A percentile compares a stretch with the other conserved stretches of the same genome.
Conservation (phyloP, 2,888 invertebrate species). For the Trichopoda pennipes region DNA sequence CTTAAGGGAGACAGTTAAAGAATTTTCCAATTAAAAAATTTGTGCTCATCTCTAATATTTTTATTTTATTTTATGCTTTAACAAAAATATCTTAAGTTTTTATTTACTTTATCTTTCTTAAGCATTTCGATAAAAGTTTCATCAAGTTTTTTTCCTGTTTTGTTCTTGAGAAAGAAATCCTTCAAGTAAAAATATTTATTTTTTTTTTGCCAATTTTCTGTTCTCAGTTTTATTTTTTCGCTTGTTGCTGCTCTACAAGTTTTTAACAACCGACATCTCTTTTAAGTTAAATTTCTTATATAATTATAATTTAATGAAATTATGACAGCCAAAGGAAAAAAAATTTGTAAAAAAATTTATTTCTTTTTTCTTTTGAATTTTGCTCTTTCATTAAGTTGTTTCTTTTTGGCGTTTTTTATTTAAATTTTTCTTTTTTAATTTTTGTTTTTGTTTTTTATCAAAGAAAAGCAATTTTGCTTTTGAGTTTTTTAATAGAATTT, state of each 20-base stretch:
- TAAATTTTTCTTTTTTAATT: background rate
- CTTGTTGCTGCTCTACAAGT: background rate
- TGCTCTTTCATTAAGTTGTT: background rate
- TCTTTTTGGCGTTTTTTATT: background rate
- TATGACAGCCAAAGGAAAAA: conserved; percentile 25
- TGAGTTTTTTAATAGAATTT: background rate
- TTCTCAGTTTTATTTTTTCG: background rate
- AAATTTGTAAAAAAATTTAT: background rate
- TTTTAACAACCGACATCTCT: conserved; percentile 26
- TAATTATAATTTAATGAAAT: conserved; percentile 57
- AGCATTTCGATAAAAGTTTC: conserved; percentile 9
- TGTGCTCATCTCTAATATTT: background rate
- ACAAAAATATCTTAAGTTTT: background rate
- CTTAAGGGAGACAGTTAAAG: background rate
- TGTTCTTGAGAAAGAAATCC: background rate
- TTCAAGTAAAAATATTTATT: conserved; percentile 3
- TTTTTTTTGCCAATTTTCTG: conserved; percentile 1
- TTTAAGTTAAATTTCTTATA: conserved; percentile 41
- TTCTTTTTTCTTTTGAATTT: background rate
- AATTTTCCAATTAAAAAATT: background rate
- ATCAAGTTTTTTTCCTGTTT: background rate
- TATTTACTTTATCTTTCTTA: conserved; percentile 14
- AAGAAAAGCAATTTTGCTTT: background rate
- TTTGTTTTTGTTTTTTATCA: background rate
- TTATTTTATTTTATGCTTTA: background rate